These are phyloP conservation scores for Leptobrachium ailaonicum DNA, from an alignment of 2,113 vertebrate species.

Conservation along the genomic window DNA sequence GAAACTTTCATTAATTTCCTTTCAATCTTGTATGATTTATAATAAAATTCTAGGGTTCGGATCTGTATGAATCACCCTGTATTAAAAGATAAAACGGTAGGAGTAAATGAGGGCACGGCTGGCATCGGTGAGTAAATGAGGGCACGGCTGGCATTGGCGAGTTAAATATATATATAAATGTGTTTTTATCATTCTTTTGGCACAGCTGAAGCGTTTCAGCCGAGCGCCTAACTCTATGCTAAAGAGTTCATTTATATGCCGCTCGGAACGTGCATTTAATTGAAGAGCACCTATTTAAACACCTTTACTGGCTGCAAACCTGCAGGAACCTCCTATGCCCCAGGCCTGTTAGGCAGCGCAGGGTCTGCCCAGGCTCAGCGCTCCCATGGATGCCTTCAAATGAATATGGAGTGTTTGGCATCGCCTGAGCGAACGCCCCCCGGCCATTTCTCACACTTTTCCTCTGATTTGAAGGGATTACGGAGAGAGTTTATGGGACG, in stretches of 20 bases:
- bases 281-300: conserved; percentile 1
- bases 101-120: no score
- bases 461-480: background rate
- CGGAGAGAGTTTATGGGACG: background rate
- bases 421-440: background rate
- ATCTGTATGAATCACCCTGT: no score
- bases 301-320: conserved; percentile 4
- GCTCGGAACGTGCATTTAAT: background rate
- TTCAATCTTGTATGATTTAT: no score
- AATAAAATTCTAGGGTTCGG: no score
- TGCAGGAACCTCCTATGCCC: conserved; percentile 1
- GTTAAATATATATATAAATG: no score
- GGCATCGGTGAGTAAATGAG: no score
- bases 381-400: background rate
- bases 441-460: background rate
- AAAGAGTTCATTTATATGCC: background rate
- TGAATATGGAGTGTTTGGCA: background rate
- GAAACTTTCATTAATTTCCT: no score
- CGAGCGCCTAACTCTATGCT: background rate
- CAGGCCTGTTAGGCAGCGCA: background rate
- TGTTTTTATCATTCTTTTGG: background rate
- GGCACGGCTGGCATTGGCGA: no score
- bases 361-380: background rate
- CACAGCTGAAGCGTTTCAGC: background rate
- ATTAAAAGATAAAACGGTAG: no score